Conservation (phyloP, 2,797 vertebrate genomes). For the Esox lucius region DNA sequence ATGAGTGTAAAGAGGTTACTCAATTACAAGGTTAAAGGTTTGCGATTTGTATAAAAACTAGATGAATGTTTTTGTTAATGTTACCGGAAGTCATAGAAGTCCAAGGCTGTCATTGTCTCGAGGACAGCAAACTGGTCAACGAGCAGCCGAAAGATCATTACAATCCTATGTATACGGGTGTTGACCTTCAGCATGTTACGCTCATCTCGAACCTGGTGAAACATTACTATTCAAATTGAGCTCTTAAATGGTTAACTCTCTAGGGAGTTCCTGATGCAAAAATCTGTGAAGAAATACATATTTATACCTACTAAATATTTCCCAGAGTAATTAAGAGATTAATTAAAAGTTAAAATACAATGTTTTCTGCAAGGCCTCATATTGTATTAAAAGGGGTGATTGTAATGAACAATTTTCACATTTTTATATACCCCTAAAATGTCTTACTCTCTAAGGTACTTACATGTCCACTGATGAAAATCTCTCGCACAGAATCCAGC, state of each 20-base stretch:
- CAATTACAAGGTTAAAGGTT: slow-evolving; percentile 7
- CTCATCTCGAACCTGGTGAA: slow-evolving; percentile 86
- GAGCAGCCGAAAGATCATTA: slow-evolving; percentile 87
- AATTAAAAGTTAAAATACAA: too few relatives aligned
- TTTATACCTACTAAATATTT: too few relatives aligned
- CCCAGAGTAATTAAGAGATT: too few relatives aligned
- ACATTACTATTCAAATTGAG: background rate
- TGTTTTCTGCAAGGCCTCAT: too few relatives aligned
- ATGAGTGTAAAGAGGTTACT: background rate
- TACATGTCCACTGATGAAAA: slow-evolving; percentile 92
- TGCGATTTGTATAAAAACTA: too few relatives aligned
- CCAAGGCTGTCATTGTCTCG: slow-evolving; percentile 95
- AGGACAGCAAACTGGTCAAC: slow-evolving; percentile 91
- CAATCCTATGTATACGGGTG: slow-evolving; percentile 87
- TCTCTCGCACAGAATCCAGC: slow-evolving; percentile 89
- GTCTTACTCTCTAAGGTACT: slow-evolving; percentile 63
- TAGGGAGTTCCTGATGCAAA: background rate
- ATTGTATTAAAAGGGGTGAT: background rate
- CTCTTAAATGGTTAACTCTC: background rate
- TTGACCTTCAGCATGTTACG: slow-evolving; percentile 96
- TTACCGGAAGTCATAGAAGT: slow-evolving; percentile 97
- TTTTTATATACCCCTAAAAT: background rate
- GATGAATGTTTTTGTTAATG: too few relatives aligned
- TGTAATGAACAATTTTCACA: background rate
- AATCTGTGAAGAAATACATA: background rate